Base-by-base conservation (phyloP, 2,113 vertebrate genomes). In the Pterocles gutturalis region DNA sequence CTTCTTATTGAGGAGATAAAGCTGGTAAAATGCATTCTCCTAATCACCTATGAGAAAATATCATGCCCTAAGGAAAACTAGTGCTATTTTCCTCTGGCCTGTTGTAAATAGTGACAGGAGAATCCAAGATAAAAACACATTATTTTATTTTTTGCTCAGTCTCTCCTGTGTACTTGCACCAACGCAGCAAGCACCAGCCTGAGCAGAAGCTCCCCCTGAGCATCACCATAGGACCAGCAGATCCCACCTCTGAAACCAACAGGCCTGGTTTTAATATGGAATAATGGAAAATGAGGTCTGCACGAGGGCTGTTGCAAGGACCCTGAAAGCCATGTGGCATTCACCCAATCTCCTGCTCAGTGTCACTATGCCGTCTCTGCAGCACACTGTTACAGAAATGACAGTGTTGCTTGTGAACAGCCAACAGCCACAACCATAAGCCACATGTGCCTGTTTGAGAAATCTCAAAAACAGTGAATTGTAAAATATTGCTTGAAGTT, bases 181-280 rank as follows among this genome's bases (percentile, higher is more conserved):
- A 2, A 11, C 0, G 2, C 65, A 70, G 55, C 2, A 2, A 86
- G 41, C 0, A 0, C 12, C 26, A 53, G 38, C 21, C 33, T 62
- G 14, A 0, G 0, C 41, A 66, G 49, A 77, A 22, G 19, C 34
- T 75, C 21, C 20, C 11, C 7, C 14, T 13, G 19, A 73, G 19
- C 58, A 65, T 45, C 11, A 21, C 48, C 21, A 31, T 13, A 22
- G 34, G 8, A 51, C 29, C 53, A 57, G n/a, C 49, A 81, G 58
- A 48, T 54, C 29, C 7, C 5, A 6, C 7, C 15, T 61, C 73
- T 4, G 4, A 69, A 67, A 82, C 7, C n/a, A 45, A 19, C 21
- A 49, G 7, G 15, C 24, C 22, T 25, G 17, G 13, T 29, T 87
- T 89, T 49, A 41, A n/a, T 34, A 10, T 0, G 4, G 19, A 65